phyloP scores from a whole-genome alignment of 2,113 vertebrate species.

The Acanthisitta chloris region DNA sequence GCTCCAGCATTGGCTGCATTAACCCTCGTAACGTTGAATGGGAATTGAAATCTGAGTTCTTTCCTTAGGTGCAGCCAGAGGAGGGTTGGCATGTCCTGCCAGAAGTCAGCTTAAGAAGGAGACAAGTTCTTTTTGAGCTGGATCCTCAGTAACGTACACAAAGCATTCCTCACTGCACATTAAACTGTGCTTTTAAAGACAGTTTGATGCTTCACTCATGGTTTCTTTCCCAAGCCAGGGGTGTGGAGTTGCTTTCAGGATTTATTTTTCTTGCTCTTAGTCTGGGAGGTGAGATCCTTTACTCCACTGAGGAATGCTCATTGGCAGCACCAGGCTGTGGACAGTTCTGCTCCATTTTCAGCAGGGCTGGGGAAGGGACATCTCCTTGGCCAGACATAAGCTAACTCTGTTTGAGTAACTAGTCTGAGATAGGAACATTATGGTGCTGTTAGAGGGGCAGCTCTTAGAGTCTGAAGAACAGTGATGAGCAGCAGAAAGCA shows the following conservation, averaged over 20 bases:
- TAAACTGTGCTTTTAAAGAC: not conserved
- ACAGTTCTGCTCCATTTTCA: not conserved
- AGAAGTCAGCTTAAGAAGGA: not conserved
- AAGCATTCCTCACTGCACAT: not conserved
- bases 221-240: not conserved
- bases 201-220: not conserved
- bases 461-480: not conserved
- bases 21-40: fast-evolving
- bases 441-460: not conserved
- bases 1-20: not conserved
- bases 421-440: not conserved
- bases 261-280: not conserved
- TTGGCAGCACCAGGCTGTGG: not conserved
- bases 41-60: not conserved
- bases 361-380: not conserved
- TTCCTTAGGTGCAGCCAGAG: not conserved
- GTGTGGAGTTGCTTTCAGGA: not conserved
- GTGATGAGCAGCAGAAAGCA: not conserved
- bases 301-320: not conserved
- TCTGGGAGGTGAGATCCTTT: not conserved
- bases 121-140: not conserved
- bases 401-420: not conserved
- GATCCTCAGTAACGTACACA: not conserved
- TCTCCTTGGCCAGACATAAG: not conserved
- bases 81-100: not conserved